Base-by-base conservation (phyloP, 2,888 invertebrate genomes). In the Entomobrya proxima region DNA sequence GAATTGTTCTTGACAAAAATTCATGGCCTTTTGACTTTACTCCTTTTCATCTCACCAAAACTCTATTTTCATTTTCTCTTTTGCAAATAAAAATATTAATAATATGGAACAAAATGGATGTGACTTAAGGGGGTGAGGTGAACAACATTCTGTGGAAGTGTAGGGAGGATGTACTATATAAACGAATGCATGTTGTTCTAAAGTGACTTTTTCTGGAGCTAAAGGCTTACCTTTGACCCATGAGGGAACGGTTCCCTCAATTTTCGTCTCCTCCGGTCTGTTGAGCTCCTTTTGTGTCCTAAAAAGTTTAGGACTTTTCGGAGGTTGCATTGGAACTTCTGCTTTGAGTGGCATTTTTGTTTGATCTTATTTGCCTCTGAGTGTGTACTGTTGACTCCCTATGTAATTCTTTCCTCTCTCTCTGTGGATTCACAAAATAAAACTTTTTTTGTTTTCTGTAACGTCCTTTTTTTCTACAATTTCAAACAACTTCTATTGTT, bases 291-390 rank as follows among this genome's bases (percentile, higher is more conserved):
- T 86, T 50, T 88, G 88, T 15, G 85, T 87, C 11, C 86, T 61
- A 84, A 88, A 89, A 74, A 89, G 75, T 83, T 89, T 89, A 15
- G 87, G 86, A 74, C 84, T 80, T 78, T 86, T 86, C 24, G 86
- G 87, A 24, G 87, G 86, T 11, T 86, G 79, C 40, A 82, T 27
- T 47, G 84, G 77, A 18, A 58, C 52, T 77, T 84, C 77, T 27
- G 67, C 75, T 64, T 76, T 83, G 76, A 83, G 76, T 44, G 84
- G 78, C 84, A 84, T 84, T 67, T 64, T 61, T 72, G 7, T 44
- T 76, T 40, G 24, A 58, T 52, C 27, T 58, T 32, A 24, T 37
- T 35, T 24, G 18, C 18, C 18, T n/a, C n/a, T 21, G 1, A 1
- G 18, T 52, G 52, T 52, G 52, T 52, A 24, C 35, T 13, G 61